Base-by-base conservation (phyloP, 2,888 invertebrate species). In the Choristoneura rosaceana region DNA sequence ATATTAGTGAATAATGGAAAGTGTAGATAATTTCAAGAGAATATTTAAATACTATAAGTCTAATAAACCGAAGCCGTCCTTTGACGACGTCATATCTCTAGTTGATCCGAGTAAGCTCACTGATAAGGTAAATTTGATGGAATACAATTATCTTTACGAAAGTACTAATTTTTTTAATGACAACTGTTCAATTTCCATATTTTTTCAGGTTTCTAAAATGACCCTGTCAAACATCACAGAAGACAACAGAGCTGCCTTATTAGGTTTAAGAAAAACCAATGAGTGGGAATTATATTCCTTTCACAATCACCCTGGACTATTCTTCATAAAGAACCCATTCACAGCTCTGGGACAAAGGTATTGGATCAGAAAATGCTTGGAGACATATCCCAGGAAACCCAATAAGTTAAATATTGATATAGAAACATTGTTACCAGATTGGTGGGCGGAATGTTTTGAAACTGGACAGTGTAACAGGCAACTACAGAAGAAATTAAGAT, bases 281-380 rank as follows among this genome's bases (percentile, higher is more conserved):
- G 84, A 94, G 50, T 98, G 98, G 98, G 90, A 95, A 80, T 87
- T 95, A 52, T 97, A 93, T 83, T 91, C 94, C 76, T 90, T 97
- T 34, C 79, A 81, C n/a, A 85, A 93, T 50, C 95, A 96, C 76
- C 96, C 96, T 74, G 97, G 98, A n/a, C 94, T 99, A 65, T 89
- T 97, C 78, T 95, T 97, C 67, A 96, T 99, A 73, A 94, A 93
- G 80, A 98, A 98, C 90, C 98, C 98, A 15, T 99, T 99, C 85
- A 97, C 96, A 41, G 77, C 90, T 8, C 82, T 92, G 34, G 98
- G 97, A 0, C 98, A 98, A 87, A 95, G 96, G 70, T 97, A 97
- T 85, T 99, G 98, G 98, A 96, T 97, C 33, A 91, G 95, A 67
- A 95, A 96, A 86, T 97, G 98, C 85, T 87, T 99, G 60, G 94